Conservation (phyloP, 2,888 invertebrate genomes). For the Drosophila kanekoi region DNA sequence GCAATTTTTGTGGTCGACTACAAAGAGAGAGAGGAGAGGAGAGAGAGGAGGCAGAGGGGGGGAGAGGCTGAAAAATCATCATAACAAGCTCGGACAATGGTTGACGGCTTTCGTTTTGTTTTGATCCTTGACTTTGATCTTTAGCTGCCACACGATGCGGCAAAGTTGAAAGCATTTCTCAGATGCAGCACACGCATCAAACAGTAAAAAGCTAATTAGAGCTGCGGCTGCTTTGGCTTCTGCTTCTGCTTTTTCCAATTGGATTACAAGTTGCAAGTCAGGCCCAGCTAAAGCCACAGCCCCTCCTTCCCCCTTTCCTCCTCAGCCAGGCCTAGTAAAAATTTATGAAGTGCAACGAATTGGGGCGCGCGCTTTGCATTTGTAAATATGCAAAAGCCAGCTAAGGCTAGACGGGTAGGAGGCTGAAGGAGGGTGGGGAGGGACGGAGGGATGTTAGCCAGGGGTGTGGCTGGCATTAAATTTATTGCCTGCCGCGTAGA, state of each 20-base stretch:
- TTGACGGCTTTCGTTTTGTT: constrained; percentile 47
- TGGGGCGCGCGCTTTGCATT: constrained; percentile 63
- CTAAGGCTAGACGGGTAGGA: constrained; percentile 7
- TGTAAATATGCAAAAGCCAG: constrained; percentile 70
- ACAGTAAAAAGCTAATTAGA: constrained; percentile 77
- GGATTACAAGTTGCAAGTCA: constrained; percentile 20
- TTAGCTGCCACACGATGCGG: constrained; percentile 73
- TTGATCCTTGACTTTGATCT: constrained; percentile 80
- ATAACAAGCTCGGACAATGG: constrained; percentile 71
- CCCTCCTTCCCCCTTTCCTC: background rate
- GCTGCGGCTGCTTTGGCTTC: constrained; percentile 34
- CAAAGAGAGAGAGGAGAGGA: background rate
- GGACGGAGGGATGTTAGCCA: background rate
- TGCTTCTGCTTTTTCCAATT: no score
- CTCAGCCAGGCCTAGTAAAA: constrained; percentile 57
- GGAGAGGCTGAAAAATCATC: constrained; percentile 61
- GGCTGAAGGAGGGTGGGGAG: background rate
- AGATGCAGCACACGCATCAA: constrained; percentile 64
- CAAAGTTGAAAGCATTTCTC: constrained; percentile 74
- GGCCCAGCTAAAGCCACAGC: no score
- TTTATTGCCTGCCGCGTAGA: constrained; percentile 40
- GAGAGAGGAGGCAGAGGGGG: background rate
- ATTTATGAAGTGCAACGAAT: constrained; percentile 81
- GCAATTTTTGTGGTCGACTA: constrained; percentile 59
- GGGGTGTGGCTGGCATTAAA: constrained; percentile 33